These are phyloP conservation scores for Pseudanteris insignis DNA, from an alignment of 2,888 invertebrate genomes.

Conservation along the genomic window DNA sequence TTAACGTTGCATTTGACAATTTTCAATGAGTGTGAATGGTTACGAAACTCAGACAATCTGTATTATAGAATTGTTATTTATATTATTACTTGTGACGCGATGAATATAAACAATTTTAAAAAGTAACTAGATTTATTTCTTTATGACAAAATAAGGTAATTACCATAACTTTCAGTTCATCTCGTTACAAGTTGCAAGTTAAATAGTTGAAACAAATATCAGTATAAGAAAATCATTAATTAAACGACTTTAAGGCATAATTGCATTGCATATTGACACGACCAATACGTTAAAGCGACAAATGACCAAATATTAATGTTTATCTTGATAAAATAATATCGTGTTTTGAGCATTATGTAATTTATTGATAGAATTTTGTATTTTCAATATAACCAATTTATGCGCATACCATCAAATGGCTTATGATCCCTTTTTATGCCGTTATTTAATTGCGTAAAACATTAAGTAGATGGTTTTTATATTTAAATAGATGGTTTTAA, in stretches of 20 bases:
- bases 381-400: conserved; percentile 31
- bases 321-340: conserved; percentile 49
- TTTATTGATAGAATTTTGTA: conserved; percentile 54
- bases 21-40: too few species aligned
- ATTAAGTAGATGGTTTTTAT: conserved; percentile 2
- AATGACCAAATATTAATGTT: conserved; percentile 65
- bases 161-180: conserved; percentile 4
- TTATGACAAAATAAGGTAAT: not conserved
- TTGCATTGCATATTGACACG: conserved; percentile 25
- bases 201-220: not conserved
- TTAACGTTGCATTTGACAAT: conserved; percentile 48
- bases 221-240: conserved; percentile 6
- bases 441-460: conserved; percentile 3
- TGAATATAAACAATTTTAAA: too few species aligned
- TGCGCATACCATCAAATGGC: not conserved
- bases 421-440: not conserved
- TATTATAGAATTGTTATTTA: conserved; percentile 34
- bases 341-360: conserved; percentile 51
- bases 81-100: not conserved
- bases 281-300: conserved; percentile 45
- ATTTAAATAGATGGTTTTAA: too few species aligned
- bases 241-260: conserved; percentile 12
- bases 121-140: conserved; percentile 14
- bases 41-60: conserved; percentile 15
- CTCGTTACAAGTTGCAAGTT: conserved; percentile 9